Conservation (phyloP, 2,888 invertebrate genomes). For the Habroteleia sp. region DNA sequence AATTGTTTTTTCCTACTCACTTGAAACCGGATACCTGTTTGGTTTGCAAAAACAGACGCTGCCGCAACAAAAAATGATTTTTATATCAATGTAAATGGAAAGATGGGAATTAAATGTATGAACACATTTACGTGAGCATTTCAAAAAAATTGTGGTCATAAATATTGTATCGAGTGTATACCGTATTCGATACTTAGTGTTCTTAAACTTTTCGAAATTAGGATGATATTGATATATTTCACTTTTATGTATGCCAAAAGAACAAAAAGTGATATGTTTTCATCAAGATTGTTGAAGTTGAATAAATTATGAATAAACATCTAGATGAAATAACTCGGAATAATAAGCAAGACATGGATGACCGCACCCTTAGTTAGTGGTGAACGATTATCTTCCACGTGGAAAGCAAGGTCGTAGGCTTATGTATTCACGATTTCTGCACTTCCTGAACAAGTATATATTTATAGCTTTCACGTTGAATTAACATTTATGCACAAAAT, state of each 20-base stretch:
- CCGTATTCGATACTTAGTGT: no score
- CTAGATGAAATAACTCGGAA: conserved; percentile 10
- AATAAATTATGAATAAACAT: conserved; percentile 2
- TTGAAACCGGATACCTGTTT: conserved; percentile 32
- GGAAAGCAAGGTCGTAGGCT: conserved; percentile 40
- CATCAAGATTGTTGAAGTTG: no score
- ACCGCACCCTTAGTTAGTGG: conserved; percentile 42
- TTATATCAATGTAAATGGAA: background rate
- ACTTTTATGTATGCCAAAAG: no score
- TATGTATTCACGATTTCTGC: conserved; percentile 43
- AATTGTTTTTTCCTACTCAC: conserved; percentile 16
- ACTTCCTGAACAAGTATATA: conserved; percentile 44
- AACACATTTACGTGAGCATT: conserved; percentile 14
- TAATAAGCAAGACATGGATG: conserved; percentile 28
- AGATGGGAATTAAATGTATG: conserved; percentile 1
- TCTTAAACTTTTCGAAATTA: no score
- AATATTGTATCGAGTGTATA: no score
- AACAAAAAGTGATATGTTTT: no score
- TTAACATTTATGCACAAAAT: conserved; percentile 18
- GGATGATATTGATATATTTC: no score
- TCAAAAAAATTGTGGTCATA: background rate
- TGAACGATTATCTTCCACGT: conserved; percentile 49
- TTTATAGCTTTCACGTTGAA: conserved; percentile 30
- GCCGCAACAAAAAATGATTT: conserved; percentile 3
- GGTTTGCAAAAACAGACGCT: conserved; percentile 15